Conservation (phyloP, 2,888 invertebrate genomes). For the Patella ulyssiponensis region DNA sequence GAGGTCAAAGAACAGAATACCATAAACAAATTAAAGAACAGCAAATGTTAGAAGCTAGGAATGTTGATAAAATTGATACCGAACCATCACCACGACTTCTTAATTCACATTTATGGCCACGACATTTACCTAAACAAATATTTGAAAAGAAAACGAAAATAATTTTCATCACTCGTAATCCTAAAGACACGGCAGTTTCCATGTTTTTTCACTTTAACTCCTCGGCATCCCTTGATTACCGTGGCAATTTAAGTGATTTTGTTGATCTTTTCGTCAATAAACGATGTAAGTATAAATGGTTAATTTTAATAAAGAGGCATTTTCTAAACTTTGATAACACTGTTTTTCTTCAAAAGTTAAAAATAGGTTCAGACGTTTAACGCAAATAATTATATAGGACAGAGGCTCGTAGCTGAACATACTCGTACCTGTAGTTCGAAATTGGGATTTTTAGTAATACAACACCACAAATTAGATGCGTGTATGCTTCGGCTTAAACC, state of each 20-base stretch:
- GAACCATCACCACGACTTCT: constrained; percentile 30
- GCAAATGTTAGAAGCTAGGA: constrained; percentile 26
- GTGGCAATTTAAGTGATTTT: constrained; percentile 39
- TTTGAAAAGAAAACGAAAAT: constrained; percentile 36
- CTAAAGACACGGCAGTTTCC: constrained; percentile 42
- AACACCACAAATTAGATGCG: too few relatives aligned
- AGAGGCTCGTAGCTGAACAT: too few relatives aligned
- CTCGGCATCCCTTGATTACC: constrained; percentile 30
- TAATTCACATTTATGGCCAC: constrained; percentile 34
- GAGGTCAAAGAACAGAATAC: constrained; percentile 14
- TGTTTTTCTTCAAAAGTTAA: too few relatives aligned
- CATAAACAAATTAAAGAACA: constrained; percentile 22
- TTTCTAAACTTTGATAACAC: too few relatives aligned
- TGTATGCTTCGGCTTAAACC: too few relatives aligned
- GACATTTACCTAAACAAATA: constrained; percentile 30
- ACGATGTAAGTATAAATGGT: constrained; percentile 33
- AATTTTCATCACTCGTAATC: constrained; percentile 32
- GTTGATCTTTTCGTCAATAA: constrained; percentile 36
- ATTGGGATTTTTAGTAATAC: too few relatives aligned
- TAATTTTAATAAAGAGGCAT: neutral
- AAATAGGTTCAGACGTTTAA: too few relatives aligned
- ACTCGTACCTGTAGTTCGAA: too few relatives aligned
- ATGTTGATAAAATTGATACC: constrained; percentile 17
- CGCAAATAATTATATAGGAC: too few relatives aligned
- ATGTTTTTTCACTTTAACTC: constrained; percentile 30